A percentile compares a stretch with the other conserved stretches of the same genome.
phyloP scores from a whole-genome alignment of 2,113 vertebrate genomes.

The Elachura formosa region DNA sequence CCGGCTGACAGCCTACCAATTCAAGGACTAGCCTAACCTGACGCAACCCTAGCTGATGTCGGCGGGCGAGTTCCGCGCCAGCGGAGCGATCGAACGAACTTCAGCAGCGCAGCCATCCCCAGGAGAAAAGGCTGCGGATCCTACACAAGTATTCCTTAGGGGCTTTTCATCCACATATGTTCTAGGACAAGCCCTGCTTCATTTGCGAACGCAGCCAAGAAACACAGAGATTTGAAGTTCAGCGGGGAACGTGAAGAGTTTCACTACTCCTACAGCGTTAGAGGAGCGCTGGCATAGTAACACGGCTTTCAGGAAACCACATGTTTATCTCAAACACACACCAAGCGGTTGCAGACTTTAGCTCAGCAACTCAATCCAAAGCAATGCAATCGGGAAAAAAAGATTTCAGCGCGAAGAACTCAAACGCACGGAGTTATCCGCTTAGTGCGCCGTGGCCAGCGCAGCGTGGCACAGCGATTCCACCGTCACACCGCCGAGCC shows the following conservation, averaged over 20 bases:
- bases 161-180: neutral
- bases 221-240: neutral
- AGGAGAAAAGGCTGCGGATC: neutral
- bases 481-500: neutral
- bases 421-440: neutral
- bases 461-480: neutral
- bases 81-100: neutral
- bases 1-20: neutral
- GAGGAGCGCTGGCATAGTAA: neutral
- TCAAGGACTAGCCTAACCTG: neutral
- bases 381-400: neutral
- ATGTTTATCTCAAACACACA: constrained; percentile 42
- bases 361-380: neutral
- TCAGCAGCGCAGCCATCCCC: neutral
- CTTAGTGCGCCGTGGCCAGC: neutral
- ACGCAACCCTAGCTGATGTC: neutral
- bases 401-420: neutral
- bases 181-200: neutral
- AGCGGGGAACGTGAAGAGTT: neutral
- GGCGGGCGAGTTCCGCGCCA: neutral
- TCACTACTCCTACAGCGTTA: neutral
- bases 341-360: neutral
- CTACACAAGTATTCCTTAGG: neutral
- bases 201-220: neutral
- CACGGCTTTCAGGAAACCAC: constrained; percentile 55